Evolutionary conservation across 2,113 vertebrate species (phyloP).

Genomic region (Xiphias gladius): DNA sequence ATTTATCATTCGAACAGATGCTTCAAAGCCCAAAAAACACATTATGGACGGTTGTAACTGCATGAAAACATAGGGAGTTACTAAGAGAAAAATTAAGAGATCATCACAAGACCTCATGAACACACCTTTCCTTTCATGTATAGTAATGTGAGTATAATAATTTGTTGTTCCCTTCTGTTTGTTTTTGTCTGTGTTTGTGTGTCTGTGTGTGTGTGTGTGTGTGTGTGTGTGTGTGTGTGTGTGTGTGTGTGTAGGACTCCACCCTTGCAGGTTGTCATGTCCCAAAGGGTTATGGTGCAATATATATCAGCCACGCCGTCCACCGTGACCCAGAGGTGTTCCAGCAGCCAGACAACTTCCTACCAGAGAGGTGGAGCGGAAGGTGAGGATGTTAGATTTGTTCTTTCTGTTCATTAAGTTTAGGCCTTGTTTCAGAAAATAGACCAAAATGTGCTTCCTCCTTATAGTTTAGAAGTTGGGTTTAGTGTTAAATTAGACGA

Average conservation of each 20-base stretch:
- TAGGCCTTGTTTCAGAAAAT: not conserved
- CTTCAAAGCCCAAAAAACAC: not conserved
- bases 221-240: not conserved
- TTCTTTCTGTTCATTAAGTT: not conserved
- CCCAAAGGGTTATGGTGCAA: constrained; percentile 61
- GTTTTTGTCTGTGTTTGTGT: not conserved
- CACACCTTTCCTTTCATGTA: not conserved
- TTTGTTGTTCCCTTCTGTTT: not conserved
- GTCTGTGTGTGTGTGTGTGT: not conserved
- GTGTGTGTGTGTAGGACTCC: constrained; percentile 64
- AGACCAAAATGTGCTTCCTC: not conserved
- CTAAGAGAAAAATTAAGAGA: not conserved
- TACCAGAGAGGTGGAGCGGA: constrained; percentile 75
- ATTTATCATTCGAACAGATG: not conserved
- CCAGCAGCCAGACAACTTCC: constrained; percentile 73
- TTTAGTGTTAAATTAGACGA: not conserved
- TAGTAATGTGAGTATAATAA: not conserved
- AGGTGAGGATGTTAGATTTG: constrained; percentile 55
- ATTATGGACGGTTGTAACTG: not conserved
- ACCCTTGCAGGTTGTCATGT: constrained; percentile 65
- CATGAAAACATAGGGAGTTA: not conserved
- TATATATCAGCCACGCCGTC: constrained; percentile 72
- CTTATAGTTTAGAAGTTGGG: not conserved
- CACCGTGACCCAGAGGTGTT: constrained; percentile 79
- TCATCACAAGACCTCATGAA: not conserved